A percentile compares a stretch with the other conserved stretches of the same genome.
Evolutionary conservation across 1,140 invertebrate species (phyloP).

Genomic region (Megathymus violae): DNA sequence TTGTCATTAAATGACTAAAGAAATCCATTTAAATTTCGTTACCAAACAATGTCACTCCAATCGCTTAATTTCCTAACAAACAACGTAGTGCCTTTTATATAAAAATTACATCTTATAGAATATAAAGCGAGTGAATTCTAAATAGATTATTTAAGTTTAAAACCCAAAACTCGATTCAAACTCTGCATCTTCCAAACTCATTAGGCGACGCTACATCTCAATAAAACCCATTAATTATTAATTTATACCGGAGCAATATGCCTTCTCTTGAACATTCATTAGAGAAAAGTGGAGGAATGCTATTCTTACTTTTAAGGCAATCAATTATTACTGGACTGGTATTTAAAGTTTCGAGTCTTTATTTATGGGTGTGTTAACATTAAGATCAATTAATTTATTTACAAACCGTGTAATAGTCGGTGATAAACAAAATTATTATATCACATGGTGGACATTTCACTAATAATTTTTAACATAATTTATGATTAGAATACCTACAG

Average conservation of each 20-base stretch:
- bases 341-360: slow-evolving; percentile 1
- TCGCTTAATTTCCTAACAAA: no score
- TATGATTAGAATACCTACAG: no score
- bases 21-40: no score
- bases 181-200: background rate
- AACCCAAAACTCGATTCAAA: slow-evolving; percentile 19
- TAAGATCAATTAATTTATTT: slow-evolving; percentile 12
- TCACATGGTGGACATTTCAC: no score
- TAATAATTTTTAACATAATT: no score
- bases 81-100: no score
- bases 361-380: slow-evolving; percentile 22
- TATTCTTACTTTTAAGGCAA: slow-evolving; percentile 14
- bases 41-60: no score
- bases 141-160: slow-evolving; percentile 4
- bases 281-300: slow-evolving; percentile 5
- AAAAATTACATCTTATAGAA: no score
- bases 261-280: slow-evolving; percentile 19
- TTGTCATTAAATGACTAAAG: no score
- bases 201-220: slow-evolving; percentile 20
- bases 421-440: background rate
- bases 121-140: no score
- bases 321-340: slow-evolving; percentile 5
- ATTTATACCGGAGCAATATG: slow-evolving; percentile 31
- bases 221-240: slow-evolving; percentile 27
- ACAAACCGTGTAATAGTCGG: slow-evolving; percentile 1